A percentile compares a stretch with the other conserved stretches of the same genome.
Conservation (phyloP, 1,140 invertebrate genomes). For the Aphis gossypii region DNA sequence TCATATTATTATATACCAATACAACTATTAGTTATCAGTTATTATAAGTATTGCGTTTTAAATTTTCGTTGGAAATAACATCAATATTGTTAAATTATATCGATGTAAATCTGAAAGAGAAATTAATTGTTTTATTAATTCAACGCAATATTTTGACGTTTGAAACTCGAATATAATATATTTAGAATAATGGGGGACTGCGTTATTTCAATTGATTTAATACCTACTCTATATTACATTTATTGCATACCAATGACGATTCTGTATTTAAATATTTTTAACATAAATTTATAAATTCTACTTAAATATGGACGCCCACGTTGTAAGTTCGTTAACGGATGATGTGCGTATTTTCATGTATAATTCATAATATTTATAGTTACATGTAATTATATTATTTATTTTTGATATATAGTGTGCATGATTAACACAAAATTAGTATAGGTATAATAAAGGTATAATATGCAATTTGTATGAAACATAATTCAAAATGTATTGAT, state of each 20-base stretch:
- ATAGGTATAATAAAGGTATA: neutral
- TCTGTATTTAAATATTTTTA: neutral
- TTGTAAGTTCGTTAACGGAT: neutral
- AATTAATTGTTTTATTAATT: neutral
- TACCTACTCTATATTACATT: neutral
- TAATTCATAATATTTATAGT: slow-evolving; percentile 44
- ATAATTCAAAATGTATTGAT: neutral
- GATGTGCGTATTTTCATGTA: neutral
- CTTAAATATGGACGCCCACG: neutral
- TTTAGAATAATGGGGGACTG: neutral
- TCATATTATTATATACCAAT: neutral
- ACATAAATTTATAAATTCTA: neutral
- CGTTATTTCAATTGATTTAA: neutral
- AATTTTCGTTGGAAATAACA: neutral
- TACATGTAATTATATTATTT: neutral
- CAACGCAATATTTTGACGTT: neutral
- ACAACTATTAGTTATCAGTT: neutral
- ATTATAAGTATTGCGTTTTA: neutral
- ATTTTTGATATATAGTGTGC: too few species aligned
- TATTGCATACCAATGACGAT: neutral
- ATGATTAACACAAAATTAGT: neutral
- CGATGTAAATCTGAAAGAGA: neutral
- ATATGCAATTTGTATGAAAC: neutral
- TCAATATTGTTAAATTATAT: neutral
- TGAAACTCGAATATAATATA: neutral